phyloP scores from a whole-genome alignment of 2,113 vertebrate genomes.

The Pedetes capensis region DNA sequence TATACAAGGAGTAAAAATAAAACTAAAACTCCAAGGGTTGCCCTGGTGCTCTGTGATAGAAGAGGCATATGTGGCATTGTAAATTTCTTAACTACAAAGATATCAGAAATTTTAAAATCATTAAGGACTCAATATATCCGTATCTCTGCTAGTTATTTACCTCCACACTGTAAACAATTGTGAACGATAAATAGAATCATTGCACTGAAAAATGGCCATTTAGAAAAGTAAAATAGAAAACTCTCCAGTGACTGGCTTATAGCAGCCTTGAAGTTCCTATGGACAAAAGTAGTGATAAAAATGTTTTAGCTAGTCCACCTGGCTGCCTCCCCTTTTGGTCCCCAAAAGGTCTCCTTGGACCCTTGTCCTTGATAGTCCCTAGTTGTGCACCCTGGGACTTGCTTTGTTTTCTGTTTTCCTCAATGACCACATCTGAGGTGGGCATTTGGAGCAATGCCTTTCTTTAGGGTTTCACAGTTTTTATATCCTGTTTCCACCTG shows the following conservation, averaged over 20 bases:
- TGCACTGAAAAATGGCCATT: background rate
- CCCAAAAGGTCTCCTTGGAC: background rate
- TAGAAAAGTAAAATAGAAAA: background rate
- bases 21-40: background rate
- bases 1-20: background rate
- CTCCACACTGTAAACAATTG: background rate
- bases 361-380: background rate
- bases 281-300: background rate
- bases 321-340: background rate
- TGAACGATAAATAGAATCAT: background rate
- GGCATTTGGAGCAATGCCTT: background rate
- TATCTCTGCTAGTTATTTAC: background rate
- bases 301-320: background rate
- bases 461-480: constrained; percentile 33
- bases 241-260: background rate
- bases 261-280: background rate
- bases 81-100: constrained; percentile 33
- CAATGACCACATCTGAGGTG: background rate
- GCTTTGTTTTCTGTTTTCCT: background rate
- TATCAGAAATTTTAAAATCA: background rate
- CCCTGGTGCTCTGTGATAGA: background rate
- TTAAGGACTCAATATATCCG: background rate
- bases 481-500: constrained; percentile 45
- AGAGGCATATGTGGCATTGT: background rate
- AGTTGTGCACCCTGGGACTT: background rate